phyloP scores from a whole-genome alignment of 1,140 invertebrate species.

The Homarus americanus region DNA sequence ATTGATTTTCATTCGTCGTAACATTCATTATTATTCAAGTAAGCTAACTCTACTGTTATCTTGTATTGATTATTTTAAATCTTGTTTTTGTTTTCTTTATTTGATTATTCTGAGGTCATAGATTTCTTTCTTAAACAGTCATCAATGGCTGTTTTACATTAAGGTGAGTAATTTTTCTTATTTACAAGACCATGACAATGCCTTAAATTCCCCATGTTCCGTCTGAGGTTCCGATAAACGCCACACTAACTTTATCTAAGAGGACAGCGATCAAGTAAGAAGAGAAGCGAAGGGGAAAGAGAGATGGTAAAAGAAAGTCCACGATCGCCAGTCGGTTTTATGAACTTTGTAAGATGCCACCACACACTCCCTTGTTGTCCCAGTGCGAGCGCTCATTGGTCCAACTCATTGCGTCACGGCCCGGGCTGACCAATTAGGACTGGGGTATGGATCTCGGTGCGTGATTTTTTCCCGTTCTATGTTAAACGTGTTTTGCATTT shows the following conservation, averaged over 20 bases:
- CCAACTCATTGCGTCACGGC: constrained; percentile 33
- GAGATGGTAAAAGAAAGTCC: constrained; percentile 50
- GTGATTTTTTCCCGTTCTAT: constrained; percentile 51
- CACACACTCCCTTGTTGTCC: constrained; percentile 70
- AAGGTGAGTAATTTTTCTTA: not conserved
- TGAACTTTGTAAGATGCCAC: constrained; percentile 68
- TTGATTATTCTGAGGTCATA: not conserved
- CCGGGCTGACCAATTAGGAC: constrained; percentile 42
- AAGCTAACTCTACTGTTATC: too few relatives aligned
- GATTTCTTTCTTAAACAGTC: constrained; percentile 17
- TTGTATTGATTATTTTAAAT: too few relatives aligned
- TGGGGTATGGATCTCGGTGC: constrained; percentile 50
- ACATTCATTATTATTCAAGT: too few relatives aligned
- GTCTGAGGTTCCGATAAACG: not conserved
- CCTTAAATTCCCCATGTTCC: not conserved
- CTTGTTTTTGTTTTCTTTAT: too few relatives aligned
- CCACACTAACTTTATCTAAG: constrained; percentile 8
- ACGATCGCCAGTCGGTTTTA: constrained; percentile 64
- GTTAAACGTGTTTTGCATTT: constrained; percentile 22
- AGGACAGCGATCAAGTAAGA: constrained; percentile 6
- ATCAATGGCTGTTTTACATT: not conserved
- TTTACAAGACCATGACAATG: not conserved
- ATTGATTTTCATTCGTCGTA: too few relatives aligned
- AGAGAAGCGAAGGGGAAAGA: constrained; percentile 47
- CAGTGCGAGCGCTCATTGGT: constrained; percentile 56